phyloP scores from a whole-genome alignment of 2,888 invertebrate species.

The Cistogaster globosa region DNA sequence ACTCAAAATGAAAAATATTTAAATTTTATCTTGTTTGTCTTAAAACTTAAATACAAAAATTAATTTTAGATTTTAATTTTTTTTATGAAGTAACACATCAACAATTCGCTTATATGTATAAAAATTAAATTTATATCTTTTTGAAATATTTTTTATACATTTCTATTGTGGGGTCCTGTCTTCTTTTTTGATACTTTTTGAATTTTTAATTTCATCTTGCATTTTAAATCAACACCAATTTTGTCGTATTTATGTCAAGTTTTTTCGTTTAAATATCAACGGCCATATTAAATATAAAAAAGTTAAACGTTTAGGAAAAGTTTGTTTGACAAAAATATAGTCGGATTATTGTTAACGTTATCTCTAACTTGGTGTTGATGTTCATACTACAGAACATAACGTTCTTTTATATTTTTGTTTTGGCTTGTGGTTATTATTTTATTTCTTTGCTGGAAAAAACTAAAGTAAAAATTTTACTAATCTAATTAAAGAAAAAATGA shows the following conservation, averaged over 20 bases:
- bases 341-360: too few relatives aligned
- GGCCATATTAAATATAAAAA: background rate
- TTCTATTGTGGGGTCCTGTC: background rate
- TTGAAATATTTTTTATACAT: slow-evolving; percentile 6
- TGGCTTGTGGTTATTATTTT: too few relatives aligned
- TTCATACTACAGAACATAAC: too few relatives aligned
- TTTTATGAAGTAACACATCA: slow-evolving; percentile 26
- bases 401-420: too few relatives aligned
- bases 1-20: slow-evolving; percentile 9
- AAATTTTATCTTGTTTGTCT: slow-evolving; percentile 13
- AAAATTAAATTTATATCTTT: slow-evolving; percentile 34
- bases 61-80: background rate
- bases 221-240: slow-evolving; percentile 25
- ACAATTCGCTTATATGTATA: slow-evolving; percentile 14
- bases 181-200: background rate
- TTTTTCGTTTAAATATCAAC: background rate
- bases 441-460: too few relatives aligned
- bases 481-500: too few relatives aligned
- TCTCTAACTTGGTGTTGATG: too few relatives aligned
- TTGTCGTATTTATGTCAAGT: background rate
- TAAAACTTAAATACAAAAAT: slow-evolving; percentile 12
- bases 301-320: too few relatives aligned
- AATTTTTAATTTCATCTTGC: slow-evolving; percentile 25
- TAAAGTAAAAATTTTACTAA: too few relatives aligned
- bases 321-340: too few relatives aligned